Percentiles rank a stretch among this genome's conserved stretches.
Conservation (phyloP, 2,888 invertebrate genomes). For the Notodonta ziczac region DNA sequence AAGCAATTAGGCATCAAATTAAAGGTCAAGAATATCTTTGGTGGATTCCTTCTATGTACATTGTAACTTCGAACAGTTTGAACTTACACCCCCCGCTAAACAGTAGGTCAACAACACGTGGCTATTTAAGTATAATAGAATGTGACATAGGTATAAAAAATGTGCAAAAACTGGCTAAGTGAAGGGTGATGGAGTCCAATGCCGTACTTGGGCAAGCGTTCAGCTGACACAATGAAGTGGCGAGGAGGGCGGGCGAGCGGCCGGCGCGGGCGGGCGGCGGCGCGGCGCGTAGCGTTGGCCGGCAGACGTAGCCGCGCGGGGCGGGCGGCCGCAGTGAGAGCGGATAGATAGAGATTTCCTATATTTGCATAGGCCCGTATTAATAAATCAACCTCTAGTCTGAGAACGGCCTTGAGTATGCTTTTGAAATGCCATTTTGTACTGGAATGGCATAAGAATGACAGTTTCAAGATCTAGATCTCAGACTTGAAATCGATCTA, state of each 20-base stretch:
- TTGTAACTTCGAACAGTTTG: too few species aligned
- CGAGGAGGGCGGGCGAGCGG: conserved; percentile 53
- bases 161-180: conserved; percentile 18
- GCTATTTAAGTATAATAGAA: background rate
- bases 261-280: conserved; percentile 11
- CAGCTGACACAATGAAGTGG: conserved; percentile 76
- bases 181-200: conserved; percentile 35
- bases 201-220: conserved; percentile 49
- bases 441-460: too few species aligned
- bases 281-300: conserved; percentile 44
- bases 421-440: too few species aligned
- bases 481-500: too few species aligned
- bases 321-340: conserved; percentile 20
- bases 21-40: too few species aligned
- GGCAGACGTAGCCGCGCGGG: conserved; percentile 26
- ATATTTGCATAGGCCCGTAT: too few species aligned
- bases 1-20: too few species aligned
- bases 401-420: too few species aligned
- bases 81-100: too few species aligned
- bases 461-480: too few species aligned
- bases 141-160: conserved; percentile 19
- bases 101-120: conserved; percentile 9
- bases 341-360: conserved; percentile 10
- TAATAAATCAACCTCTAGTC: too few species aligned
- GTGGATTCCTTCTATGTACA: too few species aligned